phyloP scores from a whole-genome alignment of 2,797 vertebrate genomes.

The Coreius guichenoti region DNA sequence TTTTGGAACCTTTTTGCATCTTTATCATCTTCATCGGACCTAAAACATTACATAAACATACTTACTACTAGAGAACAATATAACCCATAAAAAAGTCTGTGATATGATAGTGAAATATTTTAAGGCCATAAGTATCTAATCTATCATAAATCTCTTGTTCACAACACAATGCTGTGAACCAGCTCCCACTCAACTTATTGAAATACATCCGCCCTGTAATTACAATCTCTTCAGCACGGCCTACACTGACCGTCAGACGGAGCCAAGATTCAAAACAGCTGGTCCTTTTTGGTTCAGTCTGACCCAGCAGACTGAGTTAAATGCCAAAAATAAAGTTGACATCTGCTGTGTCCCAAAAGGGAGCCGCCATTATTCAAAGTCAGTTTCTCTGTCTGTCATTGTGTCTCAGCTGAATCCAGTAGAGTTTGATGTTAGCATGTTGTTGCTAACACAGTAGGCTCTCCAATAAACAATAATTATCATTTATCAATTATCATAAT shows the following conservation, averaged over 20 bases:
- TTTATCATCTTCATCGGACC: background rate
- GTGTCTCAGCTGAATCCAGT: constrained; percentile 13
- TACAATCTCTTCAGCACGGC: constrained; percentile 5
- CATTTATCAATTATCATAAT: background rate
- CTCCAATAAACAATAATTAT: background rate
- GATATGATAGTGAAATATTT: background rate
- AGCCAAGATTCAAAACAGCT: constrained; percentile 28
- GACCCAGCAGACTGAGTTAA: constrained; percentile 16
- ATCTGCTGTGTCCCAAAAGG: constrained; percentile 46
- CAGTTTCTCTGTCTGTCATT: constrained; percentile 17
- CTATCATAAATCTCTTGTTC: background rate
- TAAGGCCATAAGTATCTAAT: background rate
- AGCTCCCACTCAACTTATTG: constrained; percentile 20
- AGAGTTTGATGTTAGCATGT: background rate
- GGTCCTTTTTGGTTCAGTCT: constrained; percentile 23
- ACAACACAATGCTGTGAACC: constrained; percentile 1
- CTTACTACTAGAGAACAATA: background rate
- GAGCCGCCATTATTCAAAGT: constrained; percentile 17
- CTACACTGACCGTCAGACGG: constrained; percentile 49
- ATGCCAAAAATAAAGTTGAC: constrained; percentile 34
- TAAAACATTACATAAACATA: background rate
- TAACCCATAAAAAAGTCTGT: background rate
- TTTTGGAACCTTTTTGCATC: background rate
- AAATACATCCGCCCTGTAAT: constrained; percentile 31
- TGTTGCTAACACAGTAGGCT: background rate